A percentile compares a stretch with the other conserved stretches of the same genome.
Conservation (phyloP, 1,140 invertebrate genomes). For the Pseudomyrmex pallidus region DNA sequence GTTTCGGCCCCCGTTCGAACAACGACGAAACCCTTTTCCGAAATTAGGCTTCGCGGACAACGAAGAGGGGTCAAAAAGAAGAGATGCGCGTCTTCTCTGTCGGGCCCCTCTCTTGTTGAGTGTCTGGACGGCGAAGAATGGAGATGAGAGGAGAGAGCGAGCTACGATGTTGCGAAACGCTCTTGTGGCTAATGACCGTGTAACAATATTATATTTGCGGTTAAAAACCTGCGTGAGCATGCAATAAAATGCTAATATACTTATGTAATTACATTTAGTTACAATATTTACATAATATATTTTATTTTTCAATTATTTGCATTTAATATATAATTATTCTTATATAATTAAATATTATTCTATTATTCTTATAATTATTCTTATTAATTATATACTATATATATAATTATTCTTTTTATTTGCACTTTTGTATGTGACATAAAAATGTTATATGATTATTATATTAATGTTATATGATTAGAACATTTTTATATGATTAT, state of each 20-base stretch:
- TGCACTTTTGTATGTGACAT: too few species aligned
- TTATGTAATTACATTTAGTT: too few species aligned
- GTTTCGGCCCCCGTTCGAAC: constrained; percentile 49
- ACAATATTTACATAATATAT: too few species aligned
- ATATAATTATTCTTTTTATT: too few species aligned
- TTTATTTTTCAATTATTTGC: too few species aligned
- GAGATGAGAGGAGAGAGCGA: constrained; percentile 32
- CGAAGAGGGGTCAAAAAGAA: constrained; percentile 22
- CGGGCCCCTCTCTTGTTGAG: not conserved
- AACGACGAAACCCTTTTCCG: constrained; percentile 54
- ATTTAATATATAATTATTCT: too few species aligned
- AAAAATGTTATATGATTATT: too few species aligned
- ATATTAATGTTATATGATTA: too few species aligned
- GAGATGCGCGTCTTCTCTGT: constrained; percentile 21
- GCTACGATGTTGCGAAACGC: not conserved
- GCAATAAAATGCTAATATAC: not conserved
- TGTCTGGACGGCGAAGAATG: constrained; percentile 48
- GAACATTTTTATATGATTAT: too few species aligned
- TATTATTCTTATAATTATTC: too few species aligned
- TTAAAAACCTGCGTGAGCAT: constrained; percentile 8
- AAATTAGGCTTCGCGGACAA: constrained; percentile 64
- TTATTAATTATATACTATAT: too few species aligned
- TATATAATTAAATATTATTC: too few species aligned
- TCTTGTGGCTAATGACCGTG: constrained; percentile 33
- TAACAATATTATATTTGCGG: constrained; percentile 40